phyloP scores from a whole-genome alignment of 2,888 invertebrate species.

The Nasonia oneida region DNA sequence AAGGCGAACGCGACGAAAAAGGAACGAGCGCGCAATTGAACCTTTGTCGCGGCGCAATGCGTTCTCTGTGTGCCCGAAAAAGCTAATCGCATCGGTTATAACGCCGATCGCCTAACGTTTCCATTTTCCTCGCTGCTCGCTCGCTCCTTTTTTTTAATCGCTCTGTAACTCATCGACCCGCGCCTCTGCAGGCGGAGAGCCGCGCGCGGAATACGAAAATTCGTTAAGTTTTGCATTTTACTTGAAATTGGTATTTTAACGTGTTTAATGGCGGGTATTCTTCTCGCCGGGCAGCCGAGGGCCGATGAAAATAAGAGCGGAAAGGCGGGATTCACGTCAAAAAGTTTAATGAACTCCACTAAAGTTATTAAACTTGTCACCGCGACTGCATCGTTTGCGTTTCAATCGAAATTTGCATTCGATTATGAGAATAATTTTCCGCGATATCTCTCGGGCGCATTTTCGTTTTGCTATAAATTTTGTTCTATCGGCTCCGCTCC shows the following conservation, averaged over 20 bases:
- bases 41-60: constrained; percentile 14
- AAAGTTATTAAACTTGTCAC: constrained; percentile 57
- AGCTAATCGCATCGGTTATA: constrained; percentile 41
- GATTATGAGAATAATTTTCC: constrained; percentile 54
- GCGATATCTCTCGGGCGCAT: constrained; percentile 8
- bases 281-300: constrained; percentile 48
- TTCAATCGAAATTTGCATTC: constrained; percentile 59
- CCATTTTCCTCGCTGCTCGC: not conserved
- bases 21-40: constrained; percentile 4
- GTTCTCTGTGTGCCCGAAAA: not conserved
- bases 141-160: constrained; percentile 25
- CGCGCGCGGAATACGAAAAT: constrained; percentile 41
- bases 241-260: constrained; percentile 54
- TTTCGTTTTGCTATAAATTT: constrained; percentile 49
- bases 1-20: constrained; percentile 27
- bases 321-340: constrained; percentile 31
- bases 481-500: constrained; percentile 17
- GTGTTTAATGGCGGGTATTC: constrained; percentile 41
- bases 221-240: constrained; percentile 53
- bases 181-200: not conserved
- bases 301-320: constrained; percentile 4
- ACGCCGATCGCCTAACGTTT: constrained; percentile 28
- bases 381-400: constrained; percentile 48
- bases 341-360: constrained; percentile 58
- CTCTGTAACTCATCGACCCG: constrained; percentile 33